These are phyloP conservation scores for Teleogryllus occipitalis DNA, from an alignment of 1,140 invertebrate species.

Conservation along the genomic window DNA sequence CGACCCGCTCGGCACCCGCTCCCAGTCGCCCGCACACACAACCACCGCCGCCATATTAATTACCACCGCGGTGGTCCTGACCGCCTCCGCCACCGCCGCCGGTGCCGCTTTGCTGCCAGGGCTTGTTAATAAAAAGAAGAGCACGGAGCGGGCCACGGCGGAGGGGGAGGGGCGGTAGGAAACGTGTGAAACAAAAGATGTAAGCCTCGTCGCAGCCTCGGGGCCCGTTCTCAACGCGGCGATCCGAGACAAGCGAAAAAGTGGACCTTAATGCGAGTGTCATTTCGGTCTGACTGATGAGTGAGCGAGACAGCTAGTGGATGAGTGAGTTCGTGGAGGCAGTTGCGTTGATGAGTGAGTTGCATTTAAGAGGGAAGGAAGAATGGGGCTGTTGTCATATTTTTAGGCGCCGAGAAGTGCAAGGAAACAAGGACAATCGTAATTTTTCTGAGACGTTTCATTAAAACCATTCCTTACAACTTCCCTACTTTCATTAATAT, in stretches of 20 bases:
- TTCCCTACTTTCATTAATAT: no score
- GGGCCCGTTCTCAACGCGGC: conserved; percentile 2
- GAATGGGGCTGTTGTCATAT: no score
- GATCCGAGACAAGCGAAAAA: conserved; percentile 9
- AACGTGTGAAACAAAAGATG: conserved; percentile 12
- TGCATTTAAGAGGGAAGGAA: no score
- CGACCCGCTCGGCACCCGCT: no score
- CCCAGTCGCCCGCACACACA: no score
- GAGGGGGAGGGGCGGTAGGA: neutral
- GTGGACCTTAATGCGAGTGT: conserved; percentile 2
- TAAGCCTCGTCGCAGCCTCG: neutral
- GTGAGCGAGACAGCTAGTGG: conserved; percentile 4
- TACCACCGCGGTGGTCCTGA: neutral
- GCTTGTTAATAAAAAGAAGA: neutral
- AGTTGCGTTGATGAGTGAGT: no score
- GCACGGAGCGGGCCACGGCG: neutral
- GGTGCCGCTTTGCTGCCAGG: neutral
- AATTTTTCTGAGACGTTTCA: no score
- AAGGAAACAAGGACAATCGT: no score
- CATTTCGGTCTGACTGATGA: conserved; percentile 11
- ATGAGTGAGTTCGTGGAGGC: no score
- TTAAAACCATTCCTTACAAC: no score
- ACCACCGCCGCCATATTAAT: neutral
- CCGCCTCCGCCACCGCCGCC: no score
- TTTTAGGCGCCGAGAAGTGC: no score